Conservation (phyloP, 2,113 vertebrate genomes). For the Zingel zingel region DNA sequence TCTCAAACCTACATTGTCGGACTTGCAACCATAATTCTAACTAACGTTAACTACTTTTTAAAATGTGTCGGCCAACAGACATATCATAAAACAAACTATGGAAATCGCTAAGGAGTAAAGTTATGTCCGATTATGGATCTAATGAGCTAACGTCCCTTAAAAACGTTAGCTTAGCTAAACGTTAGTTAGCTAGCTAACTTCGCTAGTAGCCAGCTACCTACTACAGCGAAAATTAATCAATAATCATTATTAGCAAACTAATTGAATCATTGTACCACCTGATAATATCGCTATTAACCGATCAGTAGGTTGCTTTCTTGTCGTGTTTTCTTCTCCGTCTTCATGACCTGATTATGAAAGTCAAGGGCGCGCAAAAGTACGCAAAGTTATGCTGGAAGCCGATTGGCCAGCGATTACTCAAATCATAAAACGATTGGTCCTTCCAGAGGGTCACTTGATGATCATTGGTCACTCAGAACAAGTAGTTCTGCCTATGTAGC, state of each 20-base stretch:
- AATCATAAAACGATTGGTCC: slow-evolving; percentile 51
- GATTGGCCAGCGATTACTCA: slow-evolving; percentile 29
- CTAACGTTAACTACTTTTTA: background rate
- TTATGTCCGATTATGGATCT: background rate
- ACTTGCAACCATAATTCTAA: background rate
- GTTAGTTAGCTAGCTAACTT: too few species aligned
- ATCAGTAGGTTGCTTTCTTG: background rate
- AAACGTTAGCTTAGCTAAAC: too few species aligned
- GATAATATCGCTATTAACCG: background rate
- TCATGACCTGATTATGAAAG: fast-evolving
- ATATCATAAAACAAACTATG: too few species aligned
- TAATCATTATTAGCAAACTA: background rate
- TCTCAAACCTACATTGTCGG: background rate
- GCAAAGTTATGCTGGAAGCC: background rate
- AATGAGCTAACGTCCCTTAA: background rate
- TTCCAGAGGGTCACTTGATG: background rate
- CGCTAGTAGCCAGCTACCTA: background rate
- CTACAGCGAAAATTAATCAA: background rate
- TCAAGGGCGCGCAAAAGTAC: background rate
- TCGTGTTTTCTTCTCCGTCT: background rate
- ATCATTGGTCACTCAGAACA: slow-evolving; percentile 11
- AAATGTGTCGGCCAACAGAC: background rate
- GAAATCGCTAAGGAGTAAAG: too few species aligned
- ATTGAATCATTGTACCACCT: background rate
- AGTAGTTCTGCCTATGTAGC: background rate